Evolutionary conservation across 2,888 invertebrate species (phyloP), one percentile per base, ranked within the genome.

Genomic region (Nomada fabriciana): DNA sequence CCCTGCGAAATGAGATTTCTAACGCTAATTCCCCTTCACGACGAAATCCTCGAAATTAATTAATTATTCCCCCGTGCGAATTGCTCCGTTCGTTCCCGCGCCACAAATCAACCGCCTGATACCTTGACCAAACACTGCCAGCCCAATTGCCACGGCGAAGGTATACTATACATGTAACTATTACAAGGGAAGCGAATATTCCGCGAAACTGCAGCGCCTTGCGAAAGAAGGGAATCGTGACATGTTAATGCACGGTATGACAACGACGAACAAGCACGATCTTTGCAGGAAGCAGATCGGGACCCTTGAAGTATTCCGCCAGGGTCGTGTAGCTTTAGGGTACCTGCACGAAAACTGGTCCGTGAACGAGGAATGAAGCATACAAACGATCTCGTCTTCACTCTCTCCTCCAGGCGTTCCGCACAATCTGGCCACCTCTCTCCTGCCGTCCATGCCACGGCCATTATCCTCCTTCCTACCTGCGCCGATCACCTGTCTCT

Each of bases 281-380:
- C 81, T 82, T 82, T 78, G 83, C 83, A 83, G 81, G 79, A 80
- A 82, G 86, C 80, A 73, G 75, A 80, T 67, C 63, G 73, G 47
- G 78, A 70, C 71, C 76, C 83, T 87, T 87, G 82, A 87, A 87
- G 84, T 87, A 88, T 87, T 82, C 83, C 86, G 83, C 74, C 83
- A 80, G 75, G 84, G 82, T 76, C 79, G 78, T 78, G 84, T 76
- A 70, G 85, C 81, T 87, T 87, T 84, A 67, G 77, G 86, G 80
- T 87, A 86, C 81, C 86, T 82, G 87, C 61, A 87, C 80, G 87
- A 87, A 88, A 88, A 88, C 88, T 88, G 88, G 88, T 88, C 88
- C 88, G 84, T 76, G 63, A 74, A 79, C 76, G 80, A 74, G 80
- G 76, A 83, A 84, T 77, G 86, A 80, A 72, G 87, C 87, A 86